phyloP scores from a whole-genome alignment of 2,888 invertebrate genomes.

The Calliopum simillimum region DNA sequence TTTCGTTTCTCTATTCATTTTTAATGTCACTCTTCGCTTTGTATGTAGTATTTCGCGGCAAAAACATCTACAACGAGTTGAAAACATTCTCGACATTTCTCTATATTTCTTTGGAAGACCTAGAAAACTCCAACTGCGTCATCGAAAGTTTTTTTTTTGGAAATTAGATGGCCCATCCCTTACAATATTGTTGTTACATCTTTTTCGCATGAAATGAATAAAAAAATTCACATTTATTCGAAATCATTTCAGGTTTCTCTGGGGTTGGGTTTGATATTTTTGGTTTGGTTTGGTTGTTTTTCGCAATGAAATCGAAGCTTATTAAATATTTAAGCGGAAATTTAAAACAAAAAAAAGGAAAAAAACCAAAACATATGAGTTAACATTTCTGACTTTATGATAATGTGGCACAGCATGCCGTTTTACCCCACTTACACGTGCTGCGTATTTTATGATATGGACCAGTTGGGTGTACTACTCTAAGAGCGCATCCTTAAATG shows the following conservation, averaged over 20 bases:
- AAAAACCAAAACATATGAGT: constrained; percentile 51
- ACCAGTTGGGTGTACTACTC: neutral
- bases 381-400: constrained; percentile 62
- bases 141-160: no score
- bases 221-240: constrained; percentile 46
- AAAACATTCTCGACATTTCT: no score
- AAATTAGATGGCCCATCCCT: no score
- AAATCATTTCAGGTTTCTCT: constrained; percentile 37
- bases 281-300: no score
- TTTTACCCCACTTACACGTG: neutral
- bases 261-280: constrained; percentile 38
- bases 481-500: neutral
- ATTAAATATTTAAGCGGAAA: constrained; percentile 64
- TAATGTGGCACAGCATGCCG: constrained; percentile 49
- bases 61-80: no score
- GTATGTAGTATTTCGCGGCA: no score
- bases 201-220: constrained; percentile 39
- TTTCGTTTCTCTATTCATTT: no score
- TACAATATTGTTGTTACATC: constrained; percentile 1
- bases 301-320: constrained; percentile 63
- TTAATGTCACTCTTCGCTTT: no score
- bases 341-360: no score
- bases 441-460: neutral
- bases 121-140: no score
- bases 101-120: no score